Evolutionary conservation across 2,888 invertebrate genomes (phyloP), one percentile per base, ranked within the genome.

Genomic region (Callimorpha dominula): DNA sequence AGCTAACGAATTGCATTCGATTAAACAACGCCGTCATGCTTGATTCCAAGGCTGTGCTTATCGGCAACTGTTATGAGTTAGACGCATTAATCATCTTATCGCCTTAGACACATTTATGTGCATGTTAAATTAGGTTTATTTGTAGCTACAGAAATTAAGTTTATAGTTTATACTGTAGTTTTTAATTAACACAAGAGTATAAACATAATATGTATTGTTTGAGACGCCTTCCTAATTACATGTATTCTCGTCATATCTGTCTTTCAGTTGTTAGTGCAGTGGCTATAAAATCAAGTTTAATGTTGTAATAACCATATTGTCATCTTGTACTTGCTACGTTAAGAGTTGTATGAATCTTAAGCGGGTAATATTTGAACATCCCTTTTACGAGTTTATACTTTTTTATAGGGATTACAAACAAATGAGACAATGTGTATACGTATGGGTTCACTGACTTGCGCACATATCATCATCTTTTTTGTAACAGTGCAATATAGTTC

Each of bases 31-130:
- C 71, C 76, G 70, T 65, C 68, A 66, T 76, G 82, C 77, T 49
- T 70, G 72, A 77, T 81, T 75, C 82, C 88, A 88, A 88, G 88
- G 88, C 85, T 86, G 71, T 50, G 71, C 78, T 83, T 87, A 87
- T 86, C 85, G 81, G 66, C 49, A 85, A 81, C 80, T 75, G 75
- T 81, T 84, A 82, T 86, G 82, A 74, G 86, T 78, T 74, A 78
- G 81, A 83, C 75, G 75, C 79, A 86, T 87, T 87, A 85, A 89
- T 86, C 82, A 82, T 84, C 76, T 84, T 81, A 83, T 85, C 77
- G 79, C 73, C 77, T 71, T 72, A 69, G 79, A 75, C 73, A 79
- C 54, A 70, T 76, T 75, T 74, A 69, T 77, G 70, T 70, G 71
- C 74, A 79, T 68, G 67, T 68, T 57, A 43, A 68, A 54, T 54